Conservation (phyloP, 2,888 invertebrate genomes). For the Cryptus armator region DNA sequence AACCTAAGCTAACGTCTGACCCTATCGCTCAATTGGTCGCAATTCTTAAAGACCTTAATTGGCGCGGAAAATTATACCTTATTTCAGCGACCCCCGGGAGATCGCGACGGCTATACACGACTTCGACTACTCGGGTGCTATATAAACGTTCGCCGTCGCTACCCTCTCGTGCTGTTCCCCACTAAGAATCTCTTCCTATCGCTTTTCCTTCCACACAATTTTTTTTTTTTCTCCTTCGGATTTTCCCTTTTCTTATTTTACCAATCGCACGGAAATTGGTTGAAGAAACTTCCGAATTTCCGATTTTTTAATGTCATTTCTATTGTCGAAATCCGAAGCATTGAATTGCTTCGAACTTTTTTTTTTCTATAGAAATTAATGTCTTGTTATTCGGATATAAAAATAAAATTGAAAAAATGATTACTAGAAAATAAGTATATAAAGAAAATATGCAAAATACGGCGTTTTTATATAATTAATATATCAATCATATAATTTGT, state of each 20-base stretch:
- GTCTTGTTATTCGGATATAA: too few relatives aligned
- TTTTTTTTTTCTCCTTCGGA: slow-evolving; percentile 48
- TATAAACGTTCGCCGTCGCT: slow-evolving; percentile 29
- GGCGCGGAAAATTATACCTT: slow-evolving; percentile 85
- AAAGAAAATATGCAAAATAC: too few relatives aligned
- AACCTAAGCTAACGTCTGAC: slow-evolving; percentile 81
- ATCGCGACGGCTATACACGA: slow-evolving; percentile 48
- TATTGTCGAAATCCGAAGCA: too few relatives aligned
- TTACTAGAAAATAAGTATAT: too few relatives aligned
- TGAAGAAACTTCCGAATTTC: not conserved
- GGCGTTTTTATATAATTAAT: too few relatives aligned
- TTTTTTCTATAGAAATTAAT: too few relatives aligned
- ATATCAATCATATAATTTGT: too few relatives aligned
- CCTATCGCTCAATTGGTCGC: slow-evolving; percentile 85
- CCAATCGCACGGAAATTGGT: slow-evolving; percentile 38
- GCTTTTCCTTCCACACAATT: slow-evolving; percentile 42
- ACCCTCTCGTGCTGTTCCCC: slow-evolving; percentile 41
- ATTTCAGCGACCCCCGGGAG: slow-evolving; percentile 78
- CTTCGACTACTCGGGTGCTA: slow-evolving; percentile 45
- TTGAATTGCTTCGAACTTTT: too few relatives aligned
- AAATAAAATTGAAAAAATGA: too few relatives aligned
- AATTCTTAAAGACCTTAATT: slow-evolving; percentile 86
- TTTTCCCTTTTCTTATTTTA: slow-evolving; percentile 41
- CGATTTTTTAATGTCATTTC: not conserved
- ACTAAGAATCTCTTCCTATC: slow-evolving; percentile 51